Evolutionary conservation across 2,797 vertebrate genomes (phyloP).

Genomic region (Onychomys leucogaster): DNA sequence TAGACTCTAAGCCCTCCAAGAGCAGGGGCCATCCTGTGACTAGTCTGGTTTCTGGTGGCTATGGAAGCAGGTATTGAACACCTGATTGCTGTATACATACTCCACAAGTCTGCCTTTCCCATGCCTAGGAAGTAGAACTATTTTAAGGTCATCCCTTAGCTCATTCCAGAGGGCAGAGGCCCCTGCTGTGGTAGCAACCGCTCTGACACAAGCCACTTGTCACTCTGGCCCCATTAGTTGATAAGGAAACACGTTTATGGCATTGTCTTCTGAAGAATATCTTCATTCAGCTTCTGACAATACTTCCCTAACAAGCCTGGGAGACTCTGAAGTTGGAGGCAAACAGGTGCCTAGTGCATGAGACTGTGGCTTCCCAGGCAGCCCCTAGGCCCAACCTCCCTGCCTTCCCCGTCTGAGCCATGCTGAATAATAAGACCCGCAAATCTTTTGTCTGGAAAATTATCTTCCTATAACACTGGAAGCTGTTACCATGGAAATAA

Average conservation of each 20-base stretch:
- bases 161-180: neutral
- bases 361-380: neutral
- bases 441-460: conserved; percentile 84
- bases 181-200: neutral
- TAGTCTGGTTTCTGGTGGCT: neutral
- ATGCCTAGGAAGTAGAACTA: neutral
- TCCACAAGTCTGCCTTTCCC: neutral
- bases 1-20: neutral
- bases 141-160: neutral
- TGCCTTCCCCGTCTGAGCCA: conserved; percentile 62
- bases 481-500: conserved; percentile 90
- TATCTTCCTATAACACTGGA: conserved; percentile 79
- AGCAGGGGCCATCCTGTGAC: neutral
- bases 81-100: neutral
- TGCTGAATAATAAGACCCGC: conserved; percentile 74
- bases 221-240: conserved; percentile 8
- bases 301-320: neutral
- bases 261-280: conserved; percentile 59
- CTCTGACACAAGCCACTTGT: neutral
- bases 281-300: conserved; percentile 43
- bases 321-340: neutral
- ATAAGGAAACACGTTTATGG: conserved; percentile 48
- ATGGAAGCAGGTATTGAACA: neutral
- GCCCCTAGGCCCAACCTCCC: conserved; percentile 38
- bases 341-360: conserved; percentile 22